Evolutionary conservation across 2,888 invertebrate species (phyloP), one percentile per base, ranked within the genome.

Genomic region (Eupithecia insigniata): DNA sequence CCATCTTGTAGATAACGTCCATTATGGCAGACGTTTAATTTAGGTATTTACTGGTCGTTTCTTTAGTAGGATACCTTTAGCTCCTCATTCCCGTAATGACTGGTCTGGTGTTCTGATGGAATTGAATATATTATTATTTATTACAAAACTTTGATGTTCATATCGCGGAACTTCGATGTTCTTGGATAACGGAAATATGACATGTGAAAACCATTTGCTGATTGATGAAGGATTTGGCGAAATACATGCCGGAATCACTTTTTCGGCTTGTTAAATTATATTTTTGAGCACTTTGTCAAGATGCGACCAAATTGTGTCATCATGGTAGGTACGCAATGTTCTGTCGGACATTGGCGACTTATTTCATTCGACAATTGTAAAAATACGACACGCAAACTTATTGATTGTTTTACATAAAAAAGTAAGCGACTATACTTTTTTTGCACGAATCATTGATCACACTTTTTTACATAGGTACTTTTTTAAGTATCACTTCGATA

Each of bases 1-100:
- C 81, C 81, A 84, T 84, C 87, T 89, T 89, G 34, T 89, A 83
- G 85, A 87, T 88, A 89, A 88, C 87, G 82, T 82, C 84, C 79
- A 83, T 85, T 84, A 88, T 87, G 80, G 83, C 82, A 86, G 82
- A 84, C 82, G 84, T 84, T 89, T 87, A 89, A 89, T 90, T 87
- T 83, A 81, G 84, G 77, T 80, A 84, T 88, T 88, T 84, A 85
- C 80, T 81, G 83, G 83, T 85, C 82, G 83, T 81, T 84, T 78
- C 74, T 77, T 72, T 77, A 78, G 80, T 82, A 82, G 79, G 80
- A 62, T 65, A 65, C 39, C 62, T 66, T 67, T 71, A 68, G 66
- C 71, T 71, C 68, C 73, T 73, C 73, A 67, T 70, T 61, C 67
- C 60, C 3, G 65, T 73, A 70, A 74, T 71, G 62, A 66, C 36